Percentiles rank a stretch among this genome's conserved stretches.
These are phyloP conservation scores for Daktulosphaira vitifoliae DNA, from an alignment of 1,140 invertebrate genomes.

Conservation along the genomic window DNA sequence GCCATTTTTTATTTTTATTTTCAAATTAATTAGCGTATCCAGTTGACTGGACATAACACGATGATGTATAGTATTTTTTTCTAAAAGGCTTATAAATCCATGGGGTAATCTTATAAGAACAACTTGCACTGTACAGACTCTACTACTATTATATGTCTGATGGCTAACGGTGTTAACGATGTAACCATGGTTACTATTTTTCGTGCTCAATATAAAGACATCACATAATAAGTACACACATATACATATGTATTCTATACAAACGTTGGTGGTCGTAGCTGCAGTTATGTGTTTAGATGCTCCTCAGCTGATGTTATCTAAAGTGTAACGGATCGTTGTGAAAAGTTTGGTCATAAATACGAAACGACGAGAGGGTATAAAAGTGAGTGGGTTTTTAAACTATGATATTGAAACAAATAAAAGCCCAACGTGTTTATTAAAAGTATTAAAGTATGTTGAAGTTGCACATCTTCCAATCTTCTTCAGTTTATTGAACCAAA, in stretches of 20 bases:
- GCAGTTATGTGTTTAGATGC: not conserved
- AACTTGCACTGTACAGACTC: too few species aligned
- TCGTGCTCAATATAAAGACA: not conserved
- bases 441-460: too few species aligned
- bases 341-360: constrained; percentile 21
- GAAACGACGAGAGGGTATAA: not conserved
- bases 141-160: too few species aligned
- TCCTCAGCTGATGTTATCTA: not conserved
- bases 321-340: not conserved
- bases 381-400: too few species aligned
- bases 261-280: too few species aligned
- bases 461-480: too few species aligned
- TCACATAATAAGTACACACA: too few species aligned
- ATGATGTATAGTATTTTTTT: not conserved
- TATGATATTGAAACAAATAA: constrained; percentile 1
- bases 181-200: constrained; percentile 5
- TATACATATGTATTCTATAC: too few species aligned
- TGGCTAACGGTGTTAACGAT: not conserved
- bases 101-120: not conserved
- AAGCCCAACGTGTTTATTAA: not conserved
- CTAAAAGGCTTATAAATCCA: not conserved
- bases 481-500: too few species aligned
- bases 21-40: constrained; percentile 4
- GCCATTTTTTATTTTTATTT: too few species aligned
- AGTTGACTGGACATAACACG: not conserved